Evolutionary conservation across 2,113 vertebrate genomes (phyloP).

Genomic region (Microcebus ravelobensis): DNA sequence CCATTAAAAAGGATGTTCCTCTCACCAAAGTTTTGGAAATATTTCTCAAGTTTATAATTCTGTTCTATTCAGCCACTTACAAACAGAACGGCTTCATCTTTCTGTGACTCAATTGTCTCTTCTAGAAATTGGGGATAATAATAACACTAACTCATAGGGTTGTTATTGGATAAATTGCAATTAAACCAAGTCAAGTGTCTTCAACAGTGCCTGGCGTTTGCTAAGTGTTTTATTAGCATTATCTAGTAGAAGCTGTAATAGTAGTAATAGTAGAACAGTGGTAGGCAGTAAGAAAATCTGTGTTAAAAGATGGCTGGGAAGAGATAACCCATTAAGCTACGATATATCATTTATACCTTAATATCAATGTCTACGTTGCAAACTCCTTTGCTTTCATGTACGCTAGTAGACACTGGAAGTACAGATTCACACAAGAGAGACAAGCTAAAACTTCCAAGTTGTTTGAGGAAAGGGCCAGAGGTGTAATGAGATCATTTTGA

Average conservation of each 20-base stretch:
- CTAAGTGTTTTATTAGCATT: background rate
- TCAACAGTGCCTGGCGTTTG: background rate
- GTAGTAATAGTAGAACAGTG: no score
- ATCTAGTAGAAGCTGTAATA: background rate
- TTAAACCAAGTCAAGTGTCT: background rate
- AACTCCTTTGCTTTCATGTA: background rate
- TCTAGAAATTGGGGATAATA: constrained; percentile 36
- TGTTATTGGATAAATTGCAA: background rate
- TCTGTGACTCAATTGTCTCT: constrained; percentile 57
- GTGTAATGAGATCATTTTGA: background rate
- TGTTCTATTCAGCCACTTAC: background rate
- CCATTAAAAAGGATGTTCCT: background rate
- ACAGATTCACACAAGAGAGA: background rate
- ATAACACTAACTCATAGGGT: constrained; percentile 12
- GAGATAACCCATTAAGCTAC: background rate
- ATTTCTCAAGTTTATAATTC: background rate
- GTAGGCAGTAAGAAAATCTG: background rate
- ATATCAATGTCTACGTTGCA: background rate
- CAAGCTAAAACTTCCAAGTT: background rate
- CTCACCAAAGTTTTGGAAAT: background rate
- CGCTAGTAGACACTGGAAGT: background rate
- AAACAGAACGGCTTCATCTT: constrained; percentile 28
- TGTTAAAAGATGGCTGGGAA: background rate
- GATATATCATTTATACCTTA: background rate
- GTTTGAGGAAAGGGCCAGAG: background rate